These are phyloP conservation scores for Notospermus geniculatus DNA, from an alignment of 1,140 invertebrate genomes.

Conservation along the genomic window DNA sequence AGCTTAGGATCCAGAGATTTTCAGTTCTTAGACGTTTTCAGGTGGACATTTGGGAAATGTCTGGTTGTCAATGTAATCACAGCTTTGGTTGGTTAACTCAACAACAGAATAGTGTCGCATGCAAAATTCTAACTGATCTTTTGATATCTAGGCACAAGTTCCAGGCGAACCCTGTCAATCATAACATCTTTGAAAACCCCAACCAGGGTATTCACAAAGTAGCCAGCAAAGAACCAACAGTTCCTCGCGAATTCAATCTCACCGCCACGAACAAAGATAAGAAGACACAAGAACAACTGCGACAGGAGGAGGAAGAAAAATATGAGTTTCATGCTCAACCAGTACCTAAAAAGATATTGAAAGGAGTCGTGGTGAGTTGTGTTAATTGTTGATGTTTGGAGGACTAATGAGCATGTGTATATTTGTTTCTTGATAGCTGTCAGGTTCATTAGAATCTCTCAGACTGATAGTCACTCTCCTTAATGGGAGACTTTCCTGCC, in stretches of 20 bases:
- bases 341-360: conserved; percentile 43
- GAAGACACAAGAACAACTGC: conserved; percentile 11
- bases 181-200: conserved; percentile 39
- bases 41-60: no score
- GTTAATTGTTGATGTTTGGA: neutral
- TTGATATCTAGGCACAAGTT: conserved; percentile 43
- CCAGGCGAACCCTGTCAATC: conserved; percentile 47
- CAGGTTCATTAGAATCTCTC: no score
- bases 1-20: no score
- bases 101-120: neutral
- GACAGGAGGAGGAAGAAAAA: conserved; percentile 27
- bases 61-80: no score
- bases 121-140: neutral
- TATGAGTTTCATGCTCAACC: conserved; percentile 50
- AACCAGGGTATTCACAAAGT: conserved; percentile 36
- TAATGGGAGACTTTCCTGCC: no score
- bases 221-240: conserved; percentile 34
- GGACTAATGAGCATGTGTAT: no score
- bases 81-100: no score
- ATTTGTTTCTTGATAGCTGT: no score
- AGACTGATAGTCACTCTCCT: no score
- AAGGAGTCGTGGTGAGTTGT: conserved; percentile 43
- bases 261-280: conserved; percentile 24
- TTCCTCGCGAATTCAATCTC: conserved; percentile 39
- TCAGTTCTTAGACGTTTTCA: no score